Evolutionary conservation across 2,113 vertebrate genomes (phyloP).

Genomic region (Bos javanicus): DNA sequence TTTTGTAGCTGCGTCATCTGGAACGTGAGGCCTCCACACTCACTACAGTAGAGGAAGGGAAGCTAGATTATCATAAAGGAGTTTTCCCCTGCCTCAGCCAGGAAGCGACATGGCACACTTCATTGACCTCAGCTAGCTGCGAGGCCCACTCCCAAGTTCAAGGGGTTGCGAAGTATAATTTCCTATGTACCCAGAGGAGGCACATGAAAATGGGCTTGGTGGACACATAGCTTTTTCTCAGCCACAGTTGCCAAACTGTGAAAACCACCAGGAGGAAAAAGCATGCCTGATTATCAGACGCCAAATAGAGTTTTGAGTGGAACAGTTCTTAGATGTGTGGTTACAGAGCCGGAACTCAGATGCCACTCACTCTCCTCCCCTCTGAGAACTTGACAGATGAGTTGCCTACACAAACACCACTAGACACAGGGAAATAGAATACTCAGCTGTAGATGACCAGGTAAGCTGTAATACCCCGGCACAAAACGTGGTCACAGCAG

Average conservation of each 20-base stretch:
- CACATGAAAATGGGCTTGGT: background rate
- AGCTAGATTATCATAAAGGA: background rate
- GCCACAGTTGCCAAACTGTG: background rate
- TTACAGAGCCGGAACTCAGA: background rate
- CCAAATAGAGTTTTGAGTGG: background rate
- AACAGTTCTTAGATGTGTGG: background rate
- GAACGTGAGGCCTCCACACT: background rate
- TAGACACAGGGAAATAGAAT: background rate
- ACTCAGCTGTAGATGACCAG: background rate
- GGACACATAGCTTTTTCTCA: background rate
- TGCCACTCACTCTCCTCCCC: background rate
- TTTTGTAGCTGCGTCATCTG: background rate
- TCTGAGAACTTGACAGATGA: background rate
- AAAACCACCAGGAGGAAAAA: background rate
- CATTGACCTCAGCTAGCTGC: background rate
- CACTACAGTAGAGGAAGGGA: background rate
- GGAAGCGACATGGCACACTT: background rate
- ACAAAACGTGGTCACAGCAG: background rate
- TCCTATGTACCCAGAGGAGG: background rate
- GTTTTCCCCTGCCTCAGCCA: background rate
- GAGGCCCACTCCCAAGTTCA: background rate
- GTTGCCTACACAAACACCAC: background rate
- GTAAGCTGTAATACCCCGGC: background rate
- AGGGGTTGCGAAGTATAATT: background rate
- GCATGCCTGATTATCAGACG: background rate